A percentile compares a stretch with the other conserved stretches of the same genome.
Conservation (phyloP, 1,140 invertebrate genomes). For the Thalassaphorura encarpata region DNA sequence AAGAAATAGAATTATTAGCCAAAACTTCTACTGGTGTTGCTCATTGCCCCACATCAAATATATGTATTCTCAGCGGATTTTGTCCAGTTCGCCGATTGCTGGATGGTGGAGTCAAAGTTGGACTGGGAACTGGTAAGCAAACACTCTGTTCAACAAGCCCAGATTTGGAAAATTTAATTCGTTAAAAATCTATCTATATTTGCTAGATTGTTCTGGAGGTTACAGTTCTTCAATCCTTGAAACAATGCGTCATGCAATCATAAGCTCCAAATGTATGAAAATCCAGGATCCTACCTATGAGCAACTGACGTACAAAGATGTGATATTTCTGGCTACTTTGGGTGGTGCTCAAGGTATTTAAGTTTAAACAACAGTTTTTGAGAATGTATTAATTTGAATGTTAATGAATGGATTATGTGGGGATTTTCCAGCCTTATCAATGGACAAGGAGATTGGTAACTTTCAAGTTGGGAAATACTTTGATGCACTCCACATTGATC, state of each 20-base stretch:
- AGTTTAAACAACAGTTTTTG: not conserved
- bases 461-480: constrained; percentile 71
- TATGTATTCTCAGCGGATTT: constrained; percentile 63
- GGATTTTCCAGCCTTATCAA: constrained; percentile 52
- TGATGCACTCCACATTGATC: constrained; percentile 60
- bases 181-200: constrained; percentile 11
- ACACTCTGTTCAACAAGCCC: constrained; percentile 1
- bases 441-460: constrained; percentile 63
- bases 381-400: not conserved
- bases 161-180: not conserved
- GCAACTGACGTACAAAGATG: constrained; percentile 60
- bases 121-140: constrained; percentile 65
- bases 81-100: constrained; percentile 60
- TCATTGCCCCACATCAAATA: constrained; percentile 81
- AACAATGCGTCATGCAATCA: constrained; percentile 57
- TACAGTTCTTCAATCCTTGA: constrained; percentile 63
- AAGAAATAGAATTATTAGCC: constrained; percentile 57
- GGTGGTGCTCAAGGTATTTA: constrained; percentile 64
- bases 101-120: constrained; percentile 56
- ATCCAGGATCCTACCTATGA: constrained; percentile 39
- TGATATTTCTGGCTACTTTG: constrained; percentile 70
- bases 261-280: constrained; percentile 55
- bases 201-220: constrained; percentile 69
- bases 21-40: constrained; percentile 54
- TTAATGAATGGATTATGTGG: too few species aligned